Evolutionary conservation across 2,888 invertebrate genomes (phyloP).

Genomic region (Agriopis leucophaearia): DNA sequence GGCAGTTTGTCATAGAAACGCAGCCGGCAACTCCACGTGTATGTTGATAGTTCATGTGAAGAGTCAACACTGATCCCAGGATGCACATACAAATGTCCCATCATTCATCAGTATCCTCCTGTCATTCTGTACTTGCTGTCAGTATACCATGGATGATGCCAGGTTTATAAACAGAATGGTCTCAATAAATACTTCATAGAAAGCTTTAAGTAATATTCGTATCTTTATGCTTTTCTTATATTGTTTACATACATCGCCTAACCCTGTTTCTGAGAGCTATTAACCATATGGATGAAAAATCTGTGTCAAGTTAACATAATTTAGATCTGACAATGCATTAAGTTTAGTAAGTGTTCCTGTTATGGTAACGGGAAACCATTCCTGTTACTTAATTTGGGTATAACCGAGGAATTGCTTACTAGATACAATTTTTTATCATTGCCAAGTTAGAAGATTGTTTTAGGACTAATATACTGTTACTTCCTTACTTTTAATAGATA

Average conservation of each 20-base stretch:
- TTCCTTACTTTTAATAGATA: too few species aligned
- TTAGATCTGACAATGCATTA: too few species aligned
- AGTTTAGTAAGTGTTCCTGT: too few species aligned
- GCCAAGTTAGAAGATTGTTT: too few species aligned
- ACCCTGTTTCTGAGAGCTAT: too few species aligned
- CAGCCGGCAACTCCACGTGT: constrained; percentile 59
- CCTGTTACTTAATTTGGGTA: too few species aligned
- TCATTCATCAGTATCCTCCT: background rate
- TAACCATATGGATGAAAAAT: background rate
- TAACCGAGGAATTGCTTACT: too few species aligned
- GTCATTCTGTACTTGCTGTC: background rate
- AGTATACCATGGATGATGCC: background rate
- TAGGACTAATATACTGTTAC: too few species aligned
- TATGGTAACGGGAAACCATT: too few species aligned
- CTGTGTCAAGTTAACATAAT: too few species aligned
- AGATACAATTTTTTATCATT: too few species aligned
- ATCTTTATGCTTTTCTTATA: background rate
- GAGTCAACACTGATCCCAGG: background rate
- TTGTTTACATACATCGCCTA: background rate
- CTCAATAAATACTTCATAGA: background rate
- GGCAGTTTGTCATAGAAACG: constrained; percentile 53
- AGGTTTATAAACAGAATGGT: background rate
- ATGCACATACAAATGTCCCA: background rate
- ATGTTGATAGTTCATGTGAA: constrained; percentile 13
- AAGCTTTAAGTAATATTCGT: too few species aligned